Evolutionary conservation across 2,113 vertebrate genomes (phyloP).

Genomic region (Miniopterus natalensis): DNA sequence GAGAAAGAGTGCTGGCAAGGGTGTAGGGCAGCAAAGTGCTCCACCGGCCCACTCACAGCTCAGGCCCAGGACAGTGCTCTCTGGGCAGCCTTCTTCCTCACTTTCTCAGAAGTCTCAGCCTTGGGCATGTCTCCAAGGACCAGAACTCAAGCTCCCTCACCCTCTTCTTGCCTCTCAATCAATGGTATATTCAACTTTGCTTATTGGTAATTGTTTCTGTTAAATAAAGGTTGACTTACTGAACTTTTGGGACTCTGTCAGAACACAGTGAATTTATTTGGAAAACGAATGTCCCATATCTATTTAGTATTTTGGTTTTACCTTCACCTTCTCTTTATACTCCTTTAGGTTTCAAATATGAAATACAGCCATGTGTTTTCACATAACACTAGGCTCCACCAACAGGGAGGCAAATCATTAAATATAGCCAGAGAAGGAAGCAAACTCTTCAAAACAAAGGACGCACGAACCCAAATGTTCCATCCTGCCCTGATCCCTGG

Average conservation of each 20-base stretch:
- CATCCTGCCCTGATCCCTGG: slow-evolving; percentile 78
- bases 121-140: no score
- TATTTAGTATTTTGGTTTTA: background rate
- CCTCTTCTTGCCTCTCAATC: background rate
- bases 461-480: slow-evolving; percentile 68
- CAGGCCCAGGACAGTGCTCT: fast-evolving
- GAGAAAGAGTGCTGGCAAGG: background rate
- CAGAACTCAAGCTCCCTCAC: background rate
- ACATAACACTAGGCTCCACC: slow-evolving; percentile 44
- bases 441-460: slow-evolving; percentile 77
- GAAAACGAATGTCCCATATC: slow-evolving; percentile 37
- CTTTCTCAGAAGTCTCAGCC: background rate
- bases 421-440: slow-evolving; percentile 81
- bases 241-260: background rate
- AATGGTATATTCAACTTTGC: background rate
- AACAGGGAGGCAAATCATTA: slow-evolving; percentile 66
- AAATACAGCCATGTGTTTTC: slow-evolving; percentile 64
- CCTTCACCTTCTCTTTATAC: background rate
- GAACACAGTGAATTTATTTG: background rate
- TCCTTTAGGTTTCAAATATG: slow-evolving; percentile 52
- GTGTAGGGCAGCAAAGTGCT: background rate
- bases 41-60: background rate
- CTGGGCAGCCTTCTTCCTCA: background rate
- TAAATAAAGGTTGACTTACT: background rate
- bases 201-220: background rate